These are phyloP conservation scores for Cotesia congregata DNA, from an alignment of 2,888 invertebrate genomes.

Conservation along the genomic window DNA sequence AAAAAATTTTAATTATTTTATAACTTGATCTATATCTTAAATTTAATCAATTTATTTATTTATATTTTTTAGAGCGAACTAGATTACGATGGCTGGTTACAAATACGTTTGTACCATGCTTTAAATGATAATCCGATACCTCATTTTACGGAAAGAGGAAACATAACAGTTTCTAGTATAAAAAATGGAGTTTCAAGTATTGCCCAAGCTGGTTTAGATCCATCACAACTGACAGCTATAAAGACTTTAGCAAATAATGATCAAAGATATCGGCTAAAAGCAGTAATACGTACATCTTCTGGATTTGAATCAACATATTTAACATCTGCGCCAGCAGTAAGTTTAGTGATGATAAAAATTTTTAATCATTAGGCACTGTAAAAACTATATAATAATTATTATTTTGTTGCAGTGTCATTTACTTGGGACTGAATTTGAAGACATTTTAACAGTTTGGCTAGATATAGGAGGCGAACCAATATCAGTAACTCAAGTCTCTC, in stretches of 20 bases:
- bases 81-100: slow-evolving; percentile 83
- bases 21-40: no score
- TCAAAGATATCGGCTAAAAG: slow-evolving; percentile 82
- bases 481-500: slow-evolving; percentile 76
- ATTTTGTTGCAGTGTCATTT: slow-evolving; percentile 76
- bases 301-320: slow-evolving; percentile 79
- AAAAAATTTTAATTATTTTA: no score
- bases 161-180: slow-evolving; percentile 80
- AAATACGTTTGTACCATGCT: slow-evolving; percentile 80
- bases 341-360: slow-evolving; percentile 36
- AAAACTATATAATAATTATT: background rate
- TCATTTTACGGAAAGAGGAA: slow-evolving; percentile 78
- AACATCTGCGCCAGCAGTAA: slow-evolving; percentile 85
- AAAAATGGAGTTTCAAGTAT: slow-evolving; percentile 77
- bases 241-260: slow-evolving; percentile 77
- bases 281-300: slow-evolving; percentile 78
- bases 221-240: slow-evolving; percentile 74
- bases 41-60: no score
- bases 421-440: slow-evolving; percentile 82
- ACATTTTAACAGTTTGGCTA: slow-evolving; percentile 84
- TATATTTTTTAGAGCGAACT: slow-evolving; percentile 71
- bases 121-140: slow-evolving; percentile 73
- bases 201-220: slow-evolving; percentile 75
- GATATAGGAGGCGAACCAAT: slow-evolving; percentile 85
- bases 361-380: background rate